Evolutionary conservation across 2,888 invertebrate species (phyloP), one percentile per base, ranked within the genome.

Genomic region (Stictocephala bisonia): DNA sequence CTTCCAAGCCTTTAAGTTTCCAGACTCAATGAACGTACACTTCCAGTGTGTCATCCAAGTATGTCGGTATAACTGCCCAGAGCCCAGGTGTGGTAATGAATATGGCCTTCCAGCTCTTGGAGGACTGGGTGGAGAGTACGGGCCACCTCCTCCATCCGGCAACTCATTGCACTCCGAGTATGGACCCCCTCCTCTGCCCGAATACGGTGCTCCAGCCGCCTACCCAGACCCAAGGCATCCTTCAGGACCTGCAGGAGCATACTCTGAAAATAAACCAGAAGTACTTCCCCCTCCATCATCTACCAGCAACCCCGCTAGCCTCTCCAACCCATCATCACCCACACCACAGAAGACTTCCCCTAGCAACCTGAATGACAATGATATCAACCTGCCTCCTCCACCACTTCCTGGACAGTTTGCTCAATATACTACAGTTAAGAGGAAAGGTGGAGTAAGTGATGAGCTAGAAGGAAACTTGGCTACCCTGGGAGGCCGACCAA

Each of bases 1-100:
- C 83, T 96, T 96, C 89, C 95, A 96, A 85, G 96, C 96, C 0
- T 96, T 96, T 85, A 96, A 96, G 83, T 96, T 96, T 86, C 96
- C 96, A 0, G 96, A 96, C 82, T 95, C 95, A 0, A 96, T 96
- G 96, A 96, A 96, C 83, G 96, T 96, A 0, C 96, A 96, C 83
- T 96, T 96, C 87, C 95, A 96, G 83, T 96, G 96, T 83, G 96
- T 96, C 29, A 96, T 96, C 77, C 96, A 96, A 84, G 96, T 96
- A 80, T 96, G 96, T 83, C 88, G 96, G 79, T 94, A 95, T 81
- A 93, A 95, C 80, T 96, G 96, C 81, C 96, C 96, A 0, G 96
- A 96, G 78, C 96, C 77, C 3, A 74, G 77, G 41, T 78, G 78
- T 60, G 78, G 78, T 18, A 73, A 74, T 35, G 78, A 78, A 60